These are phyloP conservation scores for Seriola dumerili DNA, from an alignment of 2,113 vertebrate genomes.

Conservation along the genomic window DNA sequence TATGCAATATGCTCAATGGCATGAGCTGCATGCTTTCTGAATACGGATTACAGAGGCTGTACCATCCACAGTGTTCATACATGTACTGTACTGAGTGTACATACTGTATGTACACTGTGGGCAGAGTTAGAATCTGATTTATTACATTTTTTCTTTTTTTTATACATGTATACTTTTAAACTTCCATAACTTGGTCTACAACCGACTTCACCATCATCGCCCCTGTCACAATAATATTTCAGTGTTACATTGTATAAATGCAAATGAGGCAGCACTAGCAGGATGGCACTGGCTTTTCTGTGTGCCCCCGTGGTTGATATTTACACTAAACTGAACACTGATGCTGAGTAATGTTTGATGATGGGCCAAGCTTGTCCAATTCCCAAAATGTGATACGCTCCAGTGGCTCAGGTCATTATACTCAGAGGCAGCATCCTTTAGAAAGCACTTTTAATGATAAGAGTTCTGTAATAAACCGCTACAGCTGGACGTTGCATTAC, in stretches of 20 bases:
- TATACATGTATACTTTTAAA: neutral
- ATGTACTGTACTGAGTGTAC: neutral
- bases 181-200: slow-evolving; percentile 12
- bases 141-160: neutral
- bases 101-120: neutral
- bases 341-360: slow-evolving; percentile 73
- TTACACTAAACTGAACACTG: slow-evolving; percentile 61
- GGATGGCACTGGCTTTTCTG: slow-evolving; percentile 36
- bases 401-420: slow-evolving; percentile 56
- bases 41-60: slow-evolving; percentile 8
- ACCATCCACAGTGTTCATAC: neutral
- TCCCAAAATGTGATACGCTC: slow-evolving; percentile 61
- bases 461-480: slow-evolving; percentile 30
- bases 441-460: slow-evolving; percentile 57
- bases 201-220: slow-evolving; percentile 11
- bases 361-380: slow-evolving; percentile 66
- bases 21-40: neutral
- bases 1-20: neutral
- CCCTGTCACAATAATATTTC: slow-evolving; percentile 36
- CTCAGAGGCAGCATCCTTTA: slow-evolving; percentile 48
- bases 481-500: slow-evolving; percentile 3
- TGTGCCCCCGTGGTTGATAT: slow-evolving; percentile 48
- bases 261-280: slow-evolving; percentile 51
- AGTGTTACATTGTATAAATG: slow-evolving; percentile 38
- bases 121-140: neutral